Evolutionary conservation across 2,888 invertebrate genomes (phyloP).

Genomic region (Xestia ashworthii): DNA sequence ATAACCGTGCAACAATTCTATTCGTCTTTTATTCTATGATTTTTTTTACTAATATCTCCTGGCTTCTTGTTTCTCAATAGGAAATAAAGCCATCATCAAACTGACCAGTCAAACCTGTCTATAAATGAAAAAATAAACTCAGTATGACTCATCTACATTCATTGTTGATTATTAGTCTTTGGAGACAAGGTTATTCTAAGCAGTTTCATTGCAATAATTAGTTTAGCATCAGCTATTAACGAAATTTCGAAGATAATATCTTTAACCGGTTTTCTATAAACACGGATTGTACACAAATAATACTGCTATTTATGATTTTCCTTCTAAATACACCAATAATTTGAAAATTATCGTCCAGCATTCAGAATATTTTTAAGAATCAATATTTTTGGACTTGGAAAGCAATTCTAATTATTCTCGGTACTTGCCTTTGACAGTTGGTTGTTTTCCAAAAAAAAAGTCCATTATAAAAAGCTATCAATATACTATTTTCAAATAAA

Average conservation of each 20-base stretch:
- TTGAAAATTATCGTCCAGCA: not conserved
- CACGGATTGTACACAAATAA: not conserved
- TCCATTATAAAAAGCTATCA: slow-evolving; percentile 78
- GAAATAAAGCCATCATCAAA: not conserved
- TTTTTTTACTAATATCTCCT: not conserved
- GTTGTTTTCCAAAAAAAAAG: slow-evolving; percentile 92
- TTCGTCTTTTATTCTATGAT: not conserved
- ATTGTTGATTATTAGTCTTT: not conserved
- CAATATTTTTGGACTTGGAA: not conserved
- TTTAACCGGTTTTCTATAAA: not conserved
- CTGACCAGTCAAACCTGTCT: slow-evolving; percentile 3
- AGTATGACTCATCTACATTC: slow-evolving; percentile 17
- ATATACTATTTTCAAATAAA: slow-evolving; percentile 5
- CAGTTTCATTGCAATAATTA: not conserved
- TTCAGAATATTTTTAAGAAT: not conserved
- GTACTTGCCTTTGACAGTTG: slow-evolving; percentile 91
- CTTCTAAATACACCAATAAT: not conserved
- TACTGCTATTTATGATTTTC: not conserved
- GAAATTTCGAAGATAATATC: too few species aligned
- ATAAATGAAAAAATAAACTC: not conserved
- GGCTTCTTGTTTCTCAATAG: not conserved
- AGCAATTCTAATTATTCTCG: not conserved
- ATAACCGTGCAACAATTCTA: not conserved
- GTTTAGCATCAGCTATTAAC: not conserved
- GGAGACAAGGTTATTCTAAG: slow-evolving; percentile 1